These are phyloP conservation scores for Isotomurus palustris DNA, from an alignment of 2,888 invertebrate species.

Conservation along the genomic window DNA sequence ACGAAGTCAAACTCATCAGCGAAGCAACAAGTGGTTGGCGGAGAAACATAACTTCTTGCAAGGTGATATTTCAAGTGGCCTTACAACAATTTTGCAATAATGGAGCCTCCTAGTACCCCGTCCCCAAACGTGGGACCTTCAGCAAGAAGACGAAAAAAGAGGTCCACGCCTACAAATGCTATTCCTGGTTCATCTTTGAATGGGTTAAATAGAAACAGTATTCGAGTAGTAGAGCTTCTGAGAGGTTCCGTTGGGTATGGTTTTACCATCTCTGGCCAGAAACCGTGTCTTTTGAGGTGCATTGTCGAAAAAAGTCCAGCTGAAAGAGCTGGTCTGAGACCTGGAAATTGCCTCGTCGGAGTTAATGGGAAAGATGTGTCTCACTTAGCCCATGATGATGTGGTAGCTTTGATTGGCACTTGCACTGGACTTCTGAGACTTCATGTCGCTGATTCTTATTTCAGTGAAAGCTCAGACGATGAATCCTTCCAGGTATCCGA, in stretches of 20 bases:
- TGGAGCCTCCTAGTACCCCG: conserved; percentile 40
- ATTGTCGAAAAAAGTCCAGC: conserved; percentile 88
- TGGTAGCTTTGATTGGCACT: conserved; percentile 82
- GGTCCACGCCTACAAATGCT: conserved; percentile 30
- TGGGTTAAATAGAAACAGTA: conserved; percentile 51
- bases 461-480: conserved; percentile 79
- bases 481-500: conserved; percentile 51
- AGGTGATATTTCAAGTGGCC: too few species aligned
- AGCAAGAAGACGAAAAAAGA: conserved; percentile 36
- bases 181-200: conserved; percentile 42
- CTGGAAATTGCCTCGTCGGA: conserved; percentile 86
- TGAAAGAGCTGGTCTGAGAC: conserved; percentile 79
- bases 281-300: conserved; percentile 90
- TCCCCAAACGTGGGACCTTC: conserved; percentile 36
- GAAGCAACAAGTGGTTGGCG: too few species aligned
- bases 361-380: conserved; percentile 89
- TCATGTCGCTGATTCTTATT: conserved; percentile 81
- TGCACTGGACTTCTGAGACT: conserved; percentile 76
- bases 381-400: conserved; percentile 87
- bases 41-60: too few species aligned
- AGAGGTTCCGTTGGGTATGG: conserved; percentile 88
- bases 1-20: too few species aligned
- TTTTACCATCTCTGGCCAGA: conserved; percentile 96
- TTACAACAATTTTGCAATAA: conserved; percentile 16
- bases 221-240: conserved; percentile 76